Evolutionary conservation across 2,888 invertebrate genomes (phyloP), one percentile per base, ranked within the genome.

Genomic region (Hetaerina titia): DNA sequence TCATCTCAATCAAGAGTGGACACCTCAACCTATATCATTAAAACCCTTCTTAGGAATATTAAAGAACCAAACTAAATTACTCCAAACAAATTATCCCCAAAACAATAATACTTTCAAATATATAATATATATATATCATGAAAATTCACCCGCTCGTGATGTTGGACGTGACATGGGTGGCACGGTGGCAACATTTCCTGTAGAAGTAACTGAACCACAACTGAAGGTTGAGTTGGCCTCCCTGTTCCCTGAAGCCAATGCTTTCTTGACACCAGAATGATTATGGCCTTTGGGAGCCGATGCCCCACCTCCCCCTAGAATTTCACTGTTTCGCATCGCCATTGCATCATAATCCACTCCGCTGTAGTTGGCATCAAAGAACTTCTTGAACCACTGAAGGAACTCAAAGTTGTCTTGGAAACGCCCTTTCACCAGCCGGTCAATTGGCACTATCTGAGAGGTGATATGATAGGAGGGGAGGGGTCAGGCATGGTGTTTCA

Each of bases 391-490:
- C 99, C 99, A 99, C 97, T 99, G 99, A 96, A 99, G 98, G 97
- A 99, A 99, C 97, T 99, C 99, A 98, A 99, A 99, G 98, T 99
- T 99, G 98, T 99, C 99, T 98, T 99, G 99, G 97, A 99, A 99
- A 96, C 99, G 98, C 97, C 99, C 99, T 97, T 99, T 99, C 97
- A 99, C 99, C 98, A 99, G 98, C 97, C 97, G 98, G 97, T 99
- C 99, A 97, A 99, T 98, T 96, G 99, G 98, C 96, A 99, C 98
- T 97, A 98, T 98, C 99, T 99, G 98, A 96, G 97, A 97, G 74
- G 69, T 94, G n/a, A 89, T 58, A 69, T 92, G 92, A 56, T 45
- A 63, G 92, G 92, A 92, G 69, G 64, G 69, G 57, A 58, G 58
- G 60, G 92, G 92, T 69, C 64, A 92, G 69, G 92, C 69, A 31